These are phyloP conservation scores for Heliconius hewitsoni DNA, from an alignment of 1,140 invertebrate species.

Conservation along the genomic window DNA sequence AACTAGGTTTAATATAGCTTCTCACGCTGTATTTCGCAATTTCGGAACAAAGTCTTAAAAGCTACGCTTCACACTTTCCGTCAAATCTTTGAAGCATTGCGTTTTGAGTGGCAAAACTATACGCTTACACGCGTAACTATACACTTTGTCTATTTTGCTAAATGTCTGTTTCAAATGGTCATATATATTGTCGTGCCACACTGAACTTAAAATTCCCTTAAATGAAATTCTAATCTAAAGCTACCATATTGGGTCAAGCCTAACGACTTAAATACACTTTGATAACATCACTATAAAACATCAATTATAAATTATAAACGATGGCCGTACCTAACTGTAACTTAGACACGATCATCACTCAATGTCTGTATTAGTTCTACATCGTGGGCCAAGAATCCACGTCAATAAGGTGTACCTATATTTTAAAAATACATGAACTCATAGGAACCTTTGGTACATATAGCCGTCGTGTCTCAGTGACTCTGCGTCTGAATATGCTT, in stretches of 20 bases:
- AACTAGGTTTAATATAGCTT: background rate
- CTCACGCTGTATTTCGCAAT: no score
- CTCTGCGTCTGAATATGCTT: no score
- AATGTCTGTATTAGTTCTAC: background rate
- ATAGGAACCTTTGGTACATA: no score
- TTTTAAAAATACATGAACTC: background rate
- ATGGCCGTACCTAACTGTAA: background rate
- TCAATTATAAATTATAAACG: conserved; percentile 2
- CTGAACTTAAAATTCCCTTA: background rate
- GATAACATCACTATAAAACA: background rate
- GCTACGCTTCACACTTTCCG: no score
- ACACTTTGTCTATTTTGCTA: no score
- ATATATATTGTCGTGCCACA: no score
- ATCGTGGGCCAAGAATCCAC: background rate
- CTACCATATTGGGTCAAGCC: background rate
- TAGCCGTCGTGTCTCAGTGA: no score
- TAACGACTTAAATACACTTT: background rate
- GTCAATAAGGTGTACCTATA: background rate
- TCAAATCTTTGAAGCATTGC: no score
- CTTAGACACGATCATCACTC: background rate
- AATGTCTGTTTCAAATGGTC: no score
- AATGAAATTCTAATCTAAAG: background rate
- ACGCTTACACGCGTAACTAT: no score
- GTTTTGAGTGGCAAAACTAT: no score
- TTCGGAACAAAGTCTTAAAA: no score